A percentile compares a stretch with the other conserved stretches of the same genome.
phyloP scores from a whole-genome alignment of 2,113 vertebrate species.

The Nyctibius bracteatus region DNA sequence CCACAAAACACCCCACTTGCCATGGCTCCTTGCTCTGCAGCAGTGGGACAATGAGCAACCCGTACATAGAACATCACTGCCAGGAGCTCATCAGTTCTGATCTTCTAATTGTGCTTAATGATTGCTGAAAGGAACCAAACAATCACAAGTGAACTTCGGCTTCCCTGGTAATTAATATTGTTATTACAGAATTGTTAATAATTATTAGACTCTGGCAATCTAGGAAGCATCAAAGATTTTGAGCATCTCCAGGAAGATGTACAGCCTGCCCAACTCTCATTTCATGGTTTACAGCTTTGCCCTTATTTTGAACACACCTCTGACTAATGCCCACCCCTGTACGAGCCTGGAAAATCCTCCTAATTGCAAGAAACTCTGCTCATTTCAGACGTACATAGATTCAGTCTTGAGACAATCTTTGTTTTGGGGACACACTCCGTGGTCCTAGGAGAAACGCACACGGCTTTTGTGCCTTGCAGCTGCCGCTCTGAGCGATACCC shows the following conservation, averaged over 20 bases:
- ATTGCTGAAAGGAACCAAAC: conserved; percentile 61
- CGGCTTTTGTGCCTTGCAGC: neutral
- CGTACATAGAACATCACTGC: neutral
- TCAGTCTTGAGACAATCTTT: neutral
- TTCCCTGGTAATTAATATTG: neutral
- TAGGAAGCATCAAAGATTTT: neutral
- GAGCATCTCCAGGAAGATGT: neutral
- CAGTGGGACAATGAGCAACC: neutral
- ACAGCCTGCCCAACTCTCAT: neutral
- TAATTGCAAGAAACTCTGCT: neutral
- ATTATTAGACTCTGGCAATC: conserved; percentile 19
- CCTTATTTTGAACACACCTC: neutral
- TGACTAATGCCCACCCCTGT: neutral
- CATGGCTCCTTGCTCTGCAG: neutral
- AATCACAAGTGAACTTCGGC: neutral
- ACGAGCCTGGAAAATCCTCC: neutral
- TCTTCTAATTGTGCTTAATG: conserved; percentile 45
- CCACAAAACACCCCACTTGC: neutral
- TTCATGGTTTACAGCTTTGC: neutral
- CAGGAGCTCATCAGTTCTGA: conserved; percentile 14
- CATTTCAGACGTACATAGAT: neutral
- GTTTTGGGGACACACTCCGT: neutral
- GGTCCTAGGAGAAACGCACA: neutral
- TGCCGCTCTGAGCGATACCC: neutral
- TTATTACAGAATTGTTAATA: conserved; percentile 15